Base-by-base conservation (phyloP, 2,888 invertebrate genomes). In the Polietes domitor region DNA sequence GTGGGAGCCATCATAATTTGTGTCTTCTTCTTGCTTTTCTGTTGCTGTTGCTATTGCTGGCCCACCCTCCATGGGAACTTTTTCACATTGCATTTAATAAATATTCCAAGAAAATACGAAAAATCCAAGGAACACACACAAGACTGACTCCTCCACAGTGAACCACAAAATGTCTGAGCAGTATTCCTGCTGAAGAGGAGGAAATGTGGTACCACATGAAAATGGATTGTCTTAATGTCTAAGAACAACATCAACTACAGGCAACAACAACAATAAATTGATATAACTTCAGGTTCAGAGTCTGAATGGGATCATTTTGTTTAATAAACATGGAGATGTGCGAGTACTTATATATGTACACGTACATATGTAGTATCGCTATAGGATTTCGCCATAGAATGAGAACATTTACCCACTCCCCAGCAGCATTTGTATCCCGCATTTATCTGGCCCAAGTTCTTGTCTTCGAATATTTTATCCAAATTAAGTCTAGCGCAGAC, bases 61-160 rank as follows among this genome's bases (percentile, higher is more conserved):
- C 61, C 61, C 61, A 26, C 61, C 12, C 63, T 47, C 53, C 53
- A 77, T 86, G 86, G 85, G 87, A 88, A 87, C 80, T 74, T 79
- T 79, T 78, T 74, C 76, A 78, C 82, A 76, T 86, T 87, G 87
- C 87, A 88, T 88, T 89, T 87, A 87, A 87, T 87, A 88, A 88
- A 90, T 90, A 88, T 55, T 28, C 24, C 50, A 15, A 65, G 58
- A 26, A 55, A 58, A 21, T 53, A 24, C 53, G 50, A 19, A 53
- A n/a, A 50, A 7, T n/a, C 19, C 15, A 50, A 50, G n/a, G 19
- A 50, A 53, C 17, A 17, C 19, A 53, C 50, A 6, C n/a, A n/a
- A n/a, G n/a, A 47, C 1, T 7, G 7, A 37, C 37, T 37, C 37
- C 37, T 37, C 37, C 12, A 53, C 53, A 53, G 7, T 53, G 53